A percentile compares a stretch with the other conserved stretches of the same genome.
phyloP scores from a whole-genome alignment of 2,888 invertebrate genomes.

The Chouioia cunea region DNA sequence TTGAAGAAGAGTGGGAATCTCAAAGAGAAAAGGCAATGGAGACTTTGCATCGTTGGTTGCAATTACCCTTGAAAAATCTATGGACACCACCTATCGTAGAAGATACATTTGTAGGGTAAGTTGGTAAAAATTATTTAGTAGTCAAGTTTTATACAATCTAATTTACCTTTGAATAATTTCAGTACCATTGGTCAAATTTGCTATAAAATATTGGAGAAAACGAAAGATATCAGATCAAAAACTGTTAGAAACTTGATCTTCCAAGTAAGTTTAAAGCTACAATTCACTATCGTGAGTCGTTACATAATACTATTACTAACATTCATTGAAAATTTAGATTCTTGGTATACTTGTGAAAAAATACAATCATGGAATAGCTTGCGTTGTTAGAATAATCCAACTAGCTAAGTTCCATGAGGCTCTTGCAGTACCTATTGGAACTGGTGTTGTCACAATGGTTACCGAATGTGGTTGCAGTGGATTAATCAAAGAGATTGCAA shows the following conservation, averaged over 20 bases:
- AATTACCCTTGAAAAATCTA: constrained; percentile 78
- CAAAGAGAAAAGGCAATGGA: constrained; percentile 78
- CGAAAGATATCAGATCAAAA: constrained; percentile 74
- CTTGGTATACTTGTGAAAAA: constrained; percentile 84
- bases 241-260: constrained; percentile 76
- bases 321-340: constrained; percentile 72
- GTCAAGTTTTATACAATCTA: constrained; percentile 16
- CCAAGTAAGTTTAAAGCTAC: constrained; percentile 58
- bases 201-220: constrained; percentile 79
- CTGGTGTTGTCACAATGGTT: constrained; percentile 79
- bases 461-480: constrained; percentile 77
- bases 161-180: constrained; percentile 70
- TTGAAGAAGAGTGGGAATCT: constrained; percentile 77
- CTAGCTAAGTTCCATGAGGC: constrained; percentile 83
- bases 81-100: constrained; percentile 89
- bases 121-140: constrained; percentile 46
- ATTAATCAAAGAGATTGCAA: constrained; percentile 80
- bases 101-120: constrained; percentile 85
- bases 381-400: constrained; percentile 78
- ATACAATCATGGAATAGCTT: constrained; percentile 86
- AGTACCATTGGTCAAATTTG: constrained; percentile 82
- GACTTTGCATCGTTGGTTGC: constrained; percentile 76
- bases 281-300: neutral
- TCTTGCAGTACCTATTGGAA: constrained; percentile 77
- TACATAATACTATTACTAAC: constrained; percentile 2